Percentiles rank a stretch among this genome's conserved stretches.
Conservation (phyloP, 2,113 vertebrate species). For the Aegypius monachus region DNA sequence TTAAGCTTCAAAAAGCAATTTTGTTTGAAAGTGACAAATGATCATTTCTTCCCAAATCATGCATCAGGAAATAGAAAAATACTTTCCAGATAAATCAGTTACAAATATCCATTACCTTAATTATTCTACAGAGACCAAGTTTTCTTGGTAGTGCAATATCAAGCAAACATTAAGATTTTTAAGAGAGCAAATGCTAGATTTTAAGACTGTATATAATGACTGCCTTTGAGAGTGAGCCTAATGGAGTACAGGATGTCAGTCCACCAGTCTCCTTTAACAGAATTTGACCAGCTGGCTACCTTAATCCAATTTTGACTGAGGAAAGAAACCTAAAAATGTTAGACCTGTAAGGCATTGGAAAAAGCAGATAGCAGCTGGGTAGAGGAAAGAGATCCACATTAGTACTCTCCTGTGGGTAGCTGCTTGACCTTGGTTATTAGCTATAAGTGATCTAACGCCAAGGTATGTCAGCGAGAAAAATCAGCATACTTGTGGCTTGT, state of each 20-base stretch:
- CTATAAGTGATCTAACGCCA: not conserved
- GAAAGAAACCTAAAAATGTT: not conserved
- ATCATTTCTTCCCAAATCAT: not conserved
- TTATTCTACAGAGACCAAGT: not conserved
- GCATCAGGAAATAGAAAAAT: not conserved
- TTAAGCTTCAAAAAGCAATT: not conserved
- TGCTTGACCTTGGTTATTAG: not conserved
- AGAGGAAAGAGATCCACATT: not conserved
- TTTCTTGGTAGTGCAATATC: not conserved
- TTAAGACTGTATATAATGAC: not conserved
- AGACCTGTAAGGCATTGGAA: not conserved
- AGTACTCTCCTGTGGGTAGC: not conserved
- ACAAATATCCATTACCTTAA: not conserved
- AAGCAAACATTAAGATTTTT: not conserved
- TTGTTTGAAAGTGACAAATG: not conserved
- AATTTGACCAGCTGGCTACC: not conserved
- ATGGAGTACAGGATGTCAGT: not conserved
- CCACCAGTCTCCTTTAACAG: not conserved
- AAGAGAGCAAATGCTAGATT: not conserved
- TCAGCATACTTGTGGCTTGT: not conserved
- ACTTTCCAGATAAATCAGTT: not conserved
- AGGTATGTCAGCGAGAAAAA: not conserved
- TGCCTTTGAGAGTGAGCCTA: not conserved
- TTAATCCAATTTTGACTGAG: not conserved
- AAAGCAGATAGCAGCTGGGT: not conserved